These are phyloP conservation scores for Drosophila stalkeri DNA, from an alignment of 2,888 invertebrate genomes.

Conservation along the genomic window DNA sequence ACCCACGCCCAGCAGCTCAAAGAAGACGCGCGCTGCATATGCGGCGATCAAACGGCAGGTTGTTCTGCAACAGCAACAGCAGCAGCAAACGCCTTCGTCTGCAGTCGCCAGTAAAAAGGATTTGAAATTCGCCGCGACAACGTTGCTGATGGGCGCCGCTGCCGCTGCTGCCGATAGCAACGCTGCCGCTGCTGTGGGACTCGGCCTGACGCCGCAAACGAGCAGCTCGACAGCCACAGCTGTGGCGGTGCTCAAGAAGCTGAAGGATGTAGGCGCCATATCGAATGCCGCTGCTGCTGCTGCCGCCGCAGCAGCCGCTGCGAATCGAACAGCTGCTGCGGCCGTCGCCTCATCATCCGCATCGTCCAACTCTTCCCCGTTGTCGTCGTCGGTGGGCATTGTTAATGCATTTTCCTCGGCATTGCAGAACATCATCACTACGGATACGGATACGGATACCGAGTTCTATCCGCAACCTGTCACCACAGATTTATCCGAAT, in stretches of 20 bases:
- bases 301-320: conserved; percentile 64
- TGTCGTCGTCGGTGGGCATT: conserved; percentile 83
- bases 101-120: conserved; percentile 54
- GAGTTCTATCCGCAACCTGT: conserved; percentile 92
- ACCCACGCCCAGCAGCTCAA: conserved; percentile 49
- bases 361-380: conserved; percentile 82
- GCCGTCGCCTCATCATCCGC: conserved; percentile 79
- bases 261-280: conserved; percentile 69
- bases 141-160: conserved; percentile 77
- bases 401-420: conserved; percentile 83
- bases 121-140: conserved; percentile 79
- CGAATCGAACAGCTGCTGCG: conserved; percentile 71
- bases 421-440: conserved; percentile 88
- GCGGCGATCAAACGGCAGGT: conserved; percentile 72
- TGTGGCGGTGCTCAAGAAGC: conserved; percentile 77
- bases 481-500: conserved; percentile 97
- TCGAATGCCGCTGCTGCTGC: conserved; percentile 58
- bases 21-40: conserved; percentile 72
- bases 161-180: conserved; percentile 81
- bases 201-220: conserved; percentile 42
- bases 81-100: conserved; percentile 56
- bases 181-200: conserved; percentile 50
- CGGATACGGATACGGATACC: conserved; percentile 94
- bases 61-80: conserved; percentile 63
- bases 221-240: conserved; percentile 68